These are phyloP conservation scores for Pseudobourletiella spinata DNA, from an alignment of 1,140 invertebrate genomes.

Conservation along the genomic window DNA sequence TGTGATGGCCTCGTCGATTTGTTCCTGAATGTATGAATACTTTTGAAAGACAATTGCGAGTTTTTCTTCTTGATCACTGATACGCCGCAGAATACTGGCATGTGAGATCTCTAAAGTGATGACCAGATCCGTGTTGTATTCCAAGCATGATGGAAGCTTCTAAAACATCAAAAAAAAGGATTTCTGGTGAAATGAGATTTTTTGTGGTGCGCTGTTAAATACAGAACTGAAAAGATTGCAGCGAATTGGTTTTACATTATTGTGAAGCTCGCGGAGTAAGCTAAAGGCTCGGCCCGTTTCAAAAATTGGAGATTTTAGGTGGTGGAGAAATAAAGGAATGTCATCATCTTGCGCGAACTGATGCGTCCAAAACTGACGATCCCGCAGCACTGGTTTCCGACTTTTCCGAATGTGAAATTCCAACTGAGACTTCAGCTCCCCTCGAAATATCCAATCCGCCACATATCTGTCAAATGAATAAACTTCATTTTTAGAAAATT, in stretches of 20 bases:
- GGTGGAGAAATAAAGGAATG: conserved; percentile 25
- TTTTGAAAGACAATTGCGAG: neutral
- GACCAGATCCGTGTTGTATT: too few species aligned
- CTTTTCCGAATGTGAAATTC: conserved; percentile 29
- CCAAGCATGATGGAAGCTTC: too few species aligned
- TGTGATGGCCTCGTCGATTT: neutral
- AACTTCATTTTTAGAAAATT: neutral
- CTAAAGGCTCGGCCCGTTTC: conserved; percentile 31
- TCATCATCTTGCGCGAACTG: conserved; percentile 20
- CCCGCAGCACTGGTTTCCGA: neutral
- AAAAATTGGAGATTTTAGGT: conserved; percentile 15
- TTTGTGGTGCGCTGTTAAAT: too few species aligned
- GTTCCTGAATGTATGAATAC: neutral
- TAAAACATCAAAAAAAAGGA: too few species aligned
- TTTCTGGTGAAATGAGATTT: too few species aligned
- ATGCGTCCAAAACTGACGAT: conserved; percentile 31
- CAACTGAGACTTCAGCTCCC: conserved; percentile 6
- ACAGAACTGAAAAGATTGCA: too few species aligned
- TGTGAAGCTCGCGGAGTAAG: conserved; percentile 12
- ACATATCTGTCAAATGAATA: conserved; percentile 23
- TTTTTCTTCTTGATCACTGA: neutral
- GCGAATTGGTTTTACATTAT: conserved; percentile 5
- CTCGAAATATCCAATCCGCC: conserved; percentile 31
- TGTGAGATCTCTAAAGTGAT: too few species aligned
- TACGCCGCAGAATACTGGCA: neutral